Conservation (phyloP, 2,888 invertebrate genomes). For the Netelia inedita region DNA sequence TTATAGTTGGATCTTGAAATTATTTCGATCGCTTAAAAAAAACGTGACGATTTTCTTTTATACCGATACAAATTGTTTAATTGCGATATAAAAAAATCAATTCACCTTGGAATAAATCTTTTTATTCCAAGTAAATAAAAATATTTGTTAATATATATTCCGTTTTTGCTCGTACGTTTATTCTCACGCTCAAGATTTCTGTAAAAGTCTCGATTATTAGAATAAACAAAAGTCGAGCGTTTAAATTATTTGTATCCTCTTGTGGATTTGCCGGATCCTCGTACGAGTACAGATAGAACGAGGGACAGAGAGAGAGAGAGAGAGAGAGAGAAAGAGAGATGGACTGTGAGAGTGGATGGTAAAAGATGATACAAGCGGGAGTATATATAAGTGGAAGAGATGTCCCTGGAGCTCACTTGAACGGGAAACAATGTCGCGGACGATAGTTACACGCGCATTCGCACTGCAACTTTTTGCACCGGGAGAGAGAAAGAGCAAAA, state of each 20-base stretch:
- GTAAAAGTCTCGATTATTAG: constrained; percentile 37
- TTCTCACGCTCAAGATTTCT: constrained; percentile 18
- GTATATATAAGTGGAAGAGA: constrained; percentile 49
- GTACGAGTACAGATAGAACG: background rate
- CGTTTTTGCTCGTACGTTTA: constrained; percentile 38
- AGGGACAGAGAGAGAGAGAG: constrained; percentile 16
- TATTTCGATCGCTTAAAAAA: too few species aligned
- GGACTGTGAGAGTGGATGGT: constrained; percentile 12
- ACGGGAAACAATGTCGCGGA: constrained; percentile 65
- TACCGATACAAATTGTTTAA: too few species aligned
- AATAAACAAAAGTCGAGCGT: constrained; percentile 2
- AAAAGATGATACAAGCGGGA: constrained; percentile 49
- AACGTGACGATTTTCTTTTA: too few species aligned
- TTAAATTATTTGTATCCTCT: constrained; percentile 33
- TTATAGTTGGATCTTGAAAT: too few species aligned
- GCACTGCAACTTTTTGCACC: constrained; percentile 62
- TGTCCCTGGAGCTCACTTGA: constrained; percentile 41
- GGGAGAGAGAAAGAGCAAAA: background rate
- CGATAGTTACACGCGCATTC: constrained; percentile 64
- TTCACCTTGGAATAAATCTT: too few species aligned
- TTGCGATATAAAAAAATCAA: too few species aligned
- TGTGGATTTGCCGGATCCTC: constrained; percentile 34
- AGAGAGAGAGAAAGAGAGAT: constrained; percentile 28
- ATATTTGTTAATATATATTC: too few species aligned
- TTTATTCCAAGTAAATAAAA: too few species aligned